Conservation (phyloP, 2,888 invertebrate species). For the Siphlonurus alternatus region DNA sequence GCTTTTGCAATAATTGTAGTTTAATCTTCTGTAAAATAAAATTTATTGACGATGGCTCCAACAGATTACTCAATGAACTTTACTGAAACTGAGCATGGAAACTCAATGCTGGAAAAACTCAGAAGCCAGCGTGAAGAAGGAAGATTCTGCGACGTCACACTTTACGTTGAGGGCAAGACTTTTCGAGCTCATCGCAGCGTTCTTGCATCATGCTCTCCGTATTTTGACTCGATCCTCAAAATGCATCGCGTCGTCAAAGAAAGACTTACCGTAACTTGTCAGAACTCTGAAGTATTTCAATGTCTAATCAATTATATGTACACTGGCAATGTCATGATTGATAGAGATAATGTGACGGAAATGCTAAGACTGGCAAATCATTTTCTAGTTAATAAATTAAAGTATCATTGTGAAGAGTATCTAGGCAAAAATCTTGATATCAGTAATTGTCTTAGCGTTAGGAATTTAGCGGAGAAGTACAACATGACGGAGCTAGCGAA, state of each 20-base stretch:
- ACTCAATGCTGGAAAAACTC: constrained; percentile 26
- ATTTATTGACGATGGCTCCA: no score
- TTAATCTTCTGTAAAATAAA: no score
- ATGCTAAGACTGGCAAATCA: constrained; percentile 41
- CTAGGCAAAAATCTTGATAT: constrained; percentile 40
- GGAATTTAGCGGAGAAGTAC: constrained; percentile 40
- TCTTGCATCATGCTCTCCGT: constrained; percentile 43
- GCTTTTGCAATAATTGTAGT: no score
- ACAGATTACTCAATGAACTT: constrained; percentile 22
- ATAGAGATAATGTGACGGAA: constrained; percentile 40
- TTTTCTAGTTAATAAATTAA: constrained; percentile 40
- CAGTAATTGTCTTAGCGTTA: constrained; percentile 42
- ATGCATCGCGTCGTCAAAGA: constrained; percentile 34
- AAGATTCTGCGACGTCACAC: constrained; percentile 40
- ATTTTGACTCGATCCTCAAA: constrained; percentile 42
- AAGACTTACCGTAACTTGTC: constrained; percentile 36
- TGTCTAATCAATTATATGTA: constrained; percentile 46
- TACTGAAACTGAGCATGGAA: constrained; percentile 26
- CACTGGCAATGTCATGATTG: constrained; percentile 40
- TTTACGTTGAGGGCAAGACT: constrained; percentile 38
- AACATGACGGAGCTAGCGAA: constrained; percentile 37
- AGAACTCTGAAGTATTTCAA: constrained; percentile 38
- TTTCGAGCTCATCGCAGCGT: constrained; percentile 43
- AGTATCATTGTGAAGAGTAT: constrained; percentile 44
- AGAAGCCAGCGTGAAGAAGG: constrained; percentile 34